Percentiles rank a stretch among this genome's conserved stretches.
Conservation (phyloP, 2,888 invertebrate genomes). For the Notodonta dromedarius region DNA sequence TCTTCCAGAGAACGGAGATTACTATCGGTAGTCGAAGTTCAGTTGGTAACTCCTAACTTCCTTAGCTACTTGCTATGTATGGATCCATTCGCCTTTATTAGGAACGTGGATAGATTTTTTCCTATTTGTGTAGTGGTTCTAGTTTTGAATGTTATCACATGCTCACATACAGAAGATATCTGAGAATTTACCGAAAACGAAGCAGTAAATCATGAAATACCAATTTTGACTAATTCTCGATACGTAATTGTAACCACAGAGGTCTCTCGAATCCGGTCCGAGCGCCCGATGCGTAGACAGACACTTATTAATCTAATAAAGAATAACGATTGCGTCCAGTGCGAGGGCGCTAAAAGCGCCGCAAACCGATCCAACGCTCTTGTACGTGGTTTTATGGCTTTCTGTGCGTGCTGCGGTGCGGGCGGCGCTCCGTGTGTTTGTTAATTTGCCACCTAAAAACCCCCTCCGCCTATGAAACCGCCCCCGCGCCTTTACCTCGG, state of each 20-base stretch:
- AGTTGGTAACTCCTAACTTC: too few relatives aligned
- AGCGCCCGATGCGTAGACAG: neutral
- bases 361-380: slow-evolving; percentile 29
- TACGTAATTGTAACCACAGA: neutral
- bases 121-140: too few relatives aligned
- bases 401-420: slow-evolving; percentile 48
- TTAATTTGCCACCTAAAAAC: slow-evolving; percentile 51
- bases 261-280: neutral
- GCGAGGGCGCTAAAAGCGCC: slow-evolving; percentile 29
- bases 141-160: too few relatives aligned
- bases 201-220: neutral
- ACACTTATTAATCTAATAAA: slow-evolving; percentile 1
- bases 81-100: too few relatives aligned
- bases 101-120: too few relatives aligned
- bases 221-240: neutral
- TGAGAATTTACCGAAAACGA: too few relatives aligned
- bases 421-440: slow-evolving; percentile 51
- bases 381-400: slow-evolving; percentile 55
- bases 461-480: slow-evolving; percentile 14
- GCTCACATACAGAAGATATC: too few relatives aligned
- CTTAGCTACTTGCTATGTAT: too few relatives aligned
- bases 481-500: slow-evolving; percentile 17
- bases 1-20: neutral
- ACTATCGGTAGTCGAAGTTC: neutral
- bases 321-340: slow-evolving; percentile 3